Conservation (phyloP, 2,888 invertebrate genomes). For the Pachycephus smyrnensis region DNA sequence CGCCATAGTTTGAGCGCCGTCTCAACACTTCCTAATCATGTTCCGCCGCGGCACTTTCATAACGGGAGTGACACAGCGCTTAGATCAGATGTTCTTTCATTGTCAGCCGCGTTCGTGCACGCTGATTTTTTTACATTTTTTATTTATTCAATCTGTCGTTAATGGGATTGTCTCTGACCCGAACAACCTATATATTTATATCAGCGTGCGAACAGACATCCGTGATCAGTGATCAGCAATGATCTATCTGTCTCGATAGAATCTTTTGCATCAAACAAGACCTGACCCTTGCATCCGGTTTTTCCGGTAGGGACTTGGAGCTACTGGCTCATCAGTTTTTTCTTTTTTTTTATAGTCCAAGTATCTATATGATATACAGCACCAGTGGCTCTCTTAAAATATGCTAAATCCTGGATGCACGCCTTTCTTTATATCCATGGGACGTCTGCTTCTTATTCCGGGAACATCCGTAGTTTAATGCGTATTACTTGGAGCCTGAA, state of each 20-base stretch:
- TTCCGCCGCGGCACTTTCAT: not conserved
- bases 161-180: no score
- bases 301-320: constrained; percentile 39
- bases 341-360: constrained; percentile 10
- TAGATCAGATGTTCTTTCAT: not conserved
- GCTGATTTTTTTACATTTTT: not conserved
- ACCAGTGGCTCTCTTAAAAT: constrained; percentile 23
- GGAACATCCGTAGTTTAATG: no score
- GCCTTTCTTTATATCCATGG: not conserved
- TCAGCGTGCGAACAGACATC: constrained; percentile 5
- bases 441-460: no score
- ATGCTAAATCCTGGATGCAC: constrained; percentile 13
- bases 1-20: no score
- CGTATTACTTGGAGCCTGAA: no score
- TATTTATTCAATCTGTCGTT: no score
- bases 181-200: not conserved
- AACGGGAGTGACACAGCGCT: not conserved
- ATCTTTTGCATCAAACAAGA: not conserved
- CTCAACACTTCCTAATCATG: not conserved
- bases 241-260: not conserved
- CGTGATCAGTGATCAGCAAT: no score
- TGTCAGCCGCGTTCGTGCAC: not conserved
- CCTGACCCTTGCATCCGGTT: constrained; percentile 39
- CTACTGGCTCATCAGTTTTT: constrained; percentile 32
- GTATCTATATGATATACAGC: not conserved